Evolutionary conservation across 1,140 invertebrate genomes (phyloP), one percentile per base, ranked within the genome.

Genomic region (Aphaenogaster floridana): DNA sequence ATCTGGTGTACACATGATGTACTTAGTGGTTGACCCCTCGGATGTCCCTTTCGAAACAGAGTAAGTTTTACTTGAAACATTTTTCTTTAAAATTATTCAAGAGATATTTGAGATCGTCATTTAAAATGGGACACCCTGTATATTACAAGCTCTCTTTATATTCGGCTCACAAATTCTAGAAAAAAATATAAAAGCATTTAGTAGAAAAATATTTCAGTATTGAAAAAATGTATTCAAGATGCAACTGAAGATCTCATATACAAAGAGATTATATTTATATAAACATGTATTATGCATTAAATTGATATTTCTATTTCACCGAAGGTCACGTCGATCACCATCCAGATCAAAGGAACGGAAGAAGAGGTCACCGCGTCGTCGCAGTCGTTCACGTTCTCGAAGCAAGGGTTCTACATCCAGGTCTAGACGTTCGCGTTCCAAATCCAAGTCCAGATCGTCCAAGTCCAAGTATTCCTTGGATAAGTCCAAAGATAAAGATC

Each of bases 391-490:
- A 4, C 94, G 93, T 39, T 96, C 96, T 7, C 96, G 96, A 3
- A 96, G 95, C 34, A 96, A 96, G 92, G 95, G 96, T 52, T 96
- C 95, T 6, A 94, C 93, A 86, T 95, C 95, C 0, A 95, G 95
- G 74, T 93, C 95, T 0, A 91, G 94, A 50, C 91, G 94, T 5
- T 95, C 95, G 0, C 93, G 94, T 69, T 95, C 95, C 0, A 96
- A 96, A 64, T 96, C 95, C 0, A 95, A 95, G 57, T 94, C 94
- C 0, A 93, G 93, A 69, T 95, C 95, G 0, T 94, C 94, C 45
- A 95, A 95, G 61, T 95, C 94, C 0, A 95, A 94, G 13, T 95
- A 95, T 66, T 4, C 66, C 42, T 95, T 94, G 0, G 96, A 96
- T 13, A 96, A 96, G 87, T 93, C 93, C 17, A 95, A 93, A 9